These are phyloP conservation scores for Ardeotis arabs DNA, from an alignment of 2,113 vertebrate genomes.

Conservation along the genomic window DNA sequence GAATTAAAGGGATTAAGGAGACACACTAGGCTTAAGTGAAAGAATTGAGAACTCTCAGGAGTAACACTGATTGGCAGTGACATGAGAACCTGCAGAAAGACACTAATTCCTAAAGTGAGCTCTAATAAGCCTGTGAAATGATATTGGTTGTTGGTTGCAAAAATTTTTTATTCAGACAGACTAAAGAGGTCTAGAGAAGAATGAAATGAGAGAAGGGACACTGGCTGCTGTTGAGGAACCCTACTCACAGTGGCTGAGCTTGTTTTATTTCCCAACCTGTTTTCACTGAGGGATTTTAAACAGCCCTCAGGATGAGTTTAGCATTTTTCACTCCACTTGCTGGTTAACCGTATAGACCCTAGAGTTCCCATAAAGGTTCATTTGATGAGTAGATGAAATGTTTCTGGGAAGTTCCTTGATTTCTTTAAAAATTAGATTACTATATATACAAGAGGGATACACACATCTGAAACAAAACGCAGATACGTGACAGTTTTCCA, in stretches of 20 bases:
- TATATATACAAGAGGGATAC: not conserved
- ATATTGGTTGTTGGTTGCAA: not conserved
- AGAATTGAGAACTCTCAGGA: conserved; percentile 13
- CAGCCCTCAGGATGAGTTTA: not conserved
- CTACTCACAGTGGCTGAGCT: not conserved
- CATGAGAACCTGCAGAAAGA: conserved; percentile 61
- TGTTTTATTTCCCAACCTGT: not conserved
- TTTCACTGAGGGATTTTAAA: not conserved
- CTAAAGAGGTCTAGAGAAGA: not conserved
- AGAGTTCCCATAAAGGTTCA: not conserved
- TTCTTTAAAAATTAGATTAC: not conserved
- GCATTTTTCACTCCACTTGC: not conserved
- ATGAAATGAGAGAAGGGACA: not conserved
- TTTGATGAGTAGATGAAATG: not conserved
- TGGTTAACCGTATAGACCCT: not conserved
- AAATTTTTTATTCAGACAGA: conserved; percentile 3
- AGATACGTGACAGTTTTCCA: not conserved
- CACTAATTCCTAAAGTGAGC: conserved; percentile 39
- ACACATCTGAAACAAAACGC: not conserved
- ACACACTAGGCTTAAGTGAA: conserved; percentile 11
- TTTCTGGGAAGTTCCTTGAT: not conserved
- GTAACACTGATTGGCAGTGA: conserved; percentile 36
- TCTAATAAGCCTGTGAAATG: conserved; percentile 40
- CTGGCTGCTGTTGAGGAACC: not conserved
- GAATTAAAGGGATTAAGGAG: conserved; percentile 57